Percentiles rank a stretch among this genome's conserved stretches.
Conservation (phyloP, 2,113 vertebrate genomes). For the Dasyurus viverrinus region DNA sequence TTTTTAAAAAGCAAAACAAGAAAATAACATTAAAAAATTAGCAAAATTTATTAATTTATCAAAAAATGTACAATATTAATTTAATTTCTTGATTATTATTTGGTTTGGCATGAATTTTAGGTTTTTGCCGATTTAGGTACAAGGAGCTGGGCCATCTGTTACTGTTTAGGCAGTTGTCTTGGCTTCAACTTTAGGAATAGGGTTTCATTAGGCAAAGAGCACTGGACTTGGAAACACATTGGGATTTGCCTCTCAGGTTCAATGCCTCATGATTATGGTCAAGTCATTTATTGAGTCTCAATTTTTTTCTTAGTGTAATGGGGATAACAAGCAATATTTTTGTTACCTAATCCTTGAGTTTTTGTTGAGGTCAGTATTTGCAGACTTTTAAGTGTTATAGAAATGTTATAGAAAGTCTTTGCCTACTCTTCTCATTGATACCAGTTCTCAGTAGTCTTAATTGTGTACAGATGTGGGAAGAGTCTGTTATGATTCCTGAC, state of each 20-base stretch:
- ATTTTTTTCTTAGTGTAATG: slow-evolving; percentile 31
- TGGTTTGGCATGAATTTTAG: not conserved
- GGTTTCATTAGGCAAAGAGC: slow-evolving; percentile 4
- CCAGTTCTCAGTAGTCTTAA: not conserved
- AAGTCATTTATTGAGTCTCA: slow-evolving; percentile 37
- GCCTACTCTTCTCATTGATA: too few relatives aligned
- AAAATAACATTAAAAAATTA: too few relatives aligned
- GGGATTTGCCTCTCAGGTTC: slow-evolving; percentile 38
- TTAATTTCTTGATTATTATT: not conserved
- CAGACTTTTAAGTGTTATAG: not conserved
- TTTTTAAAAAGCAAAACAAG: too few relatives aligned
- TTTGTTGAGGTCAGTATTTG: slow-evolving; percentile 30
- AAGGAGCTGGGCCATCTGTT: not conserved
- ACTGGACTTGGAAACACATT: slow-evolving; percentile 10
- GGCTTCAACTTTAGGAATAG: not conserved
- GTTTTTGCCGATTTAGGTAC: not conserved
- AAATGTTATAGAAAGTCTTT: too few relatives aligned
- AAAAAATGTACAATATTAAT: too few relatives aligned
- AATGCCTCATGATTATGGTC: not conserved
- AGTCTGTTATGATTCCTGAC: not conserved
- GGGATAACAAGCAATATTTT: slow-evolving; percentile 11
- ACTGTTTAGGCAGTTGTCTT: not conserved
- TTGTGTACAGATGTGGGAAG: not conserved
- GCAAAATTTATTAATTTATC: too few relatives aligned
- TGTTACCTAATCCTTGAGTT: slow-evolving; percentile 28